Percentiles rank a stretch among this genome's conserved stretches.
Conservation (phyloP, 2,113 vertebrate genomes). For the Eleginops maclovinus region DNA sequence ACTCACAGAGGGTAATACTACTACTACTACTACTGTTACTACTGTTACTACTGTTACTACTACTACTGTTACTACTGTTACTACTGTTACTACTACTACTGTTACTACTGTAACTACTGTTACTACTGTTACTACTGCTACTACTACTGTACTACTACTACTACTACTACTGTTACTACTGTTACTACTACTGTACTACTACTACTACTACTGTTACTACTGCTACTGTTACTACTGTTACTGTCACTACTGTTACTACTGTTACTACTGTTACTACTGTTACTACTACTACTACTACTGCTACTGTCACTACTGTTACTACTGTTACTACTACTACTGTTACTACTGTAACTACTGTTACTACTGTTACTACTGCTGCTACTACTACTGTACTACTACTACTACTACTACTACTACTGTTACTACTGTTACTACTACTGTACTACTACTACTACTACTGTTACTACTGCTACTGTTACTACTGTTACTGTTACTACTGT, state of each 20-base stretch:
- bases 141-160: background rate
- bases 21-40: background rate
- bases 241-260: background rate
- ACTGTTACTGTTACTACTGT: background rate
- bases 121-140: too few relatives aligned
- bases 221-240: background rate
- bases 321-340: background rate
- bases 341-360: background rate
- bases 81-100: too few relatives aligned
- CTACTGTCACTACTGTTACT: background rate
- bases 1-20: conserved; percentile 81
- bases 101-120: too few relatives aligned
- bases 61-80: background rate
- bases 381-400: background rate
- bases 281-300: too few relatives aligned
- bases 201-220: background rate
- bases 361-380: background rate
- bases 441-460: too few relatives aligned
- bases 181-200: background rate
- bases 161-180: background rate
- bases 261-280: background rate
- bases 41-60: background rate
- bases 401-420: background rate
- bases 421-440: background rate
- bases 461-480: too few relatives aligned